Base-by-base conservation (phyloP, 2,797 vertebrate species). In the Chanos chanos region DNA sequence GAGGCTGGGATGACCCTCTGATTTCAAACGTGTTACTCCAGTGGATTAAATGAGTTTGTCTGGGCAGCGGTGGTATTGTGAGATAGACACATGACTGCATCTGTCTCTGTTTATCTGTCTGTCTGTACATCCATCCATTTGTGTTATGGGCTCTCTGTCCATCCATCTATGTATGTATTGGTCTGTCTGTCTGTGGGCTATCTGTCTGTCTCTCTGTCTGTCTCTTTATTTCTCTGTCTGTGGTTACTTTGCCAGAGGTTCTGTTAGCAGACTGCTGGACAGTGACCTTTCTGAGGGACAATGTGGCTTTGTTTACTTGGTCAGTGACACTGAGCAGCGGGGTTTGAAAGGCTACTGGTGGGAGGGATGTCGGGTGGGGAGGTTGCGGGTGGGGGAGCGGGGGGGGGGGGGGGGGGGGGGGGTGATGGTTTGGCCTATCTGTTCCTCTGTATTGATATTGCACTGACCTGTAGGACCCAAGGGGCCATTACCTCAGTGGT, bases 401-500 rank as follows among this genome's bases (percentile, higher is more conserved):
- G 16, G 39, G 12, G 7, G 15, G 30, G 34, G 44, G 40, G 58
- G 48, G 58, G 51, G 25, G 31, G 25, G 31, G 28, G 39, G 47
- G 49, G 27, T 51, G 44, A n/a, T 47, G 36, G 48, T 51, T 28
- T 21, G 56, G 37, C 66, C 62, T 62, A 34, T 75, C 70, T 66
- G 50, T 66, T 66, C 66, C 71, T 27, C 22, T 67, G 63, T 75
- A 77, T 81, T 72, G 82, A 82, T 82, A 81, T 75, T 73, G 48
- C 77, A 22, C 48, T 73, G 83, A 83, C 81, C 77, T 68, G 70
- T 75, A 73, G 72, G 76, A 69, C 75, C 34, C 5, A 25, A 25
- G 50, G 21, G 10, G 12, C 24, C 50, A 76, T 86, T 74, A 83
- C 80, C 74, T 80, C 82, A 80, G 66, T 41, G 18, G 86, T 85